Evolutionary conservation across 1,140 invertebrate genomes (phyloP), one percentile per base, ranked within the genome.

Genomic region (Babylonia areolata): DNA sequence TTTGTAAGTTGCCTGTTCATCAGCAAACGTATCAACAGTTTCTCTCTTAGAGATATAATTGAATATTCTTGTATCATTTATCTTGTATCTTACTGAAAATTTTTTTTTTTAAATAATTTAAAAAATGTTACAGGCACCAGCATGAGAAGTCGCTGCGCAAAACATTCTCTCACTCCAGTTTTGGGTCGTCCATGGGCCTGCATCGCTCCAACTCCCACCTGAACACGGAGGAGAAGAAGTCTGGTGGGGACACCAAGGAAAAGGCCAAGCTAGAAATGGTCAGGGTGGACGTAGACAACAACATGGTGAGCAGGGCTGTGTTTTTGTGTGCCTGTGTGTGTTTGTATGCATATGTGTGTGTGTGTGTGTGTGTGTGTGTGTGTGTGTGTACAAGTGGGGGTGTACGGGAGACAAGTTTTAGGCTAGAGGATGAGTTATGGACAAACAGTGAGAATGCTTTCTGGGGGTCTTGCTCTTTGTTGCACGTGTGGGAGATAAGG

Each of bases 231-330:
- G 31, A 86, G 78, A 85, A 82, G 64, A 58, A 75, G 28, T n/a
- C 51, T 37, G 71, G 85, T n/a, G 20, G 39, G 20, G 75, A 69
- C 17, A 39, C 46, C 64, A 87, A 88, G 80, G 85, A 9, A 82
- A 90, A 79, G 5, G 87, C 89, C 64, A 91, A 91, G 46, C 77
- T 93, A n/a, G 91, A 93, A 82, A 91, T 93, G 89, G 92, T 92
- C 0, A 92, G 92, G 87, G 91, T 92, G 28, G 91, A 93, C 88
- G 88, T 93, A 0, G 92, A 93, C 77, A 93, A 92, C 82, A 92
- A 91, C 42, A 92, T 91, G 91, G 92, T 93, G 87, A 86, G 89
- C 39, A 23, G 58, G 9, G 28, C 0, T 20, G 58, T 23, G 23
- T 51, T 6, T 51, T 6, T 51, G 46, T 51, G 15, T 39, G 23